These are phyloP conservation scores for Donacobius atricapilla DNA, from an alignment of 2,113 vertebrate genomes.

Conservation along the genomic window DNA sequence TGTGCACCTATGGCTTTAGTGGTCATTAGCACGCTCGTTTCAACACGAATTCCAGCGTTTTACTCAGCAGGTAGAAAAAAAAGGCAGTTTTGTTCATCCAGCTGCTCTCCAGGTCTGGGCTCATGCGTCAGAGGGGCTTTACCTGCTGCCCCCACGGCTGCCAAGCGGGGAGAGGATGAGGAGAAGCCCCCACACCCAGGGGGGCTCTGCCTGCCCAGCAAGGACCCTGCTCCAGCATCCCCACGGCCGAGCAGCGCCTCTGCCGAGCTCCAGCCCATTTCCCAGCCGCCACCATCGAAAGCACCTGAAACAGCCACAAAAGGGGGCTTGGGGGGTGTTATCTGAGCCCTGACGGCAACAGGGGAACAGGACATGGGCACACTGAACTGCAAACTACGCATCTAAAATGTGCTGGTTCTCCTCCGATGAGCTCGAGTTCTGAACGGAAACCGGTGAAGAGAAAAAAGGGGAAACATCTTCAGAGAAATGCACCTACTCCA, in stretches of 20 bases:
- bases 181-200: rapidly evolving
- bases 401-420: conserved; percentile 78
- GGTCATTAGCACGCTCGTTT: background rate
- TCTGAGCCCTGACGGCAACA: conserved; percentile 61
- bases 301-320: conserved; percentile 64
- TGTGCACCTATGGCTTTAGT: conserved; percentile 49
- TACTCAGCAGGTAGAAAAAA: background rate
- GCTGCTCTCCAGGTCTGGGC: background rate
- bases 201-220: conserved; percentile 41
- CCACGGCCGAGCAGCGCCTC: conserved; percentile 7
- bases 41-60: background rate
- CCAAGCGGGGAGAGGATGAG: background rate
- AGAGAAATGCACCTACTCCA: conserved; percentile 10
- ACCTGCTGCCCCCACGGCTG: background rate
- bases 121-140: background rate
- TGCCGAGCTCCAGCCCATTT: conserved; percentile 61
- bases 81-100: background rate
- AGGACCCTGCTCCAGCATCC: background rate
- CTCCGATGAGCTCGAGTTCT: conserved; percentile 65
- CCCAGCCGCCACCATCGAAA: conserved; percentile 50
- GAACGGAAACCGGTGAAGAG: conserved; percentile 58
- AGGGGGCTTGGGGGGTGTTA: conserved; percentile 22
- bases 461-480: conserved; percentile 5
- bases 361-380: conserved; percentile 70
- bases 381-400: conserved; percentile 71